Evolutionary conservation across 1,140 invertebrate genomes (phyloP), one percentile per base, ranked within the genome.

Genomic region (Prorops nasuta): DNA sequence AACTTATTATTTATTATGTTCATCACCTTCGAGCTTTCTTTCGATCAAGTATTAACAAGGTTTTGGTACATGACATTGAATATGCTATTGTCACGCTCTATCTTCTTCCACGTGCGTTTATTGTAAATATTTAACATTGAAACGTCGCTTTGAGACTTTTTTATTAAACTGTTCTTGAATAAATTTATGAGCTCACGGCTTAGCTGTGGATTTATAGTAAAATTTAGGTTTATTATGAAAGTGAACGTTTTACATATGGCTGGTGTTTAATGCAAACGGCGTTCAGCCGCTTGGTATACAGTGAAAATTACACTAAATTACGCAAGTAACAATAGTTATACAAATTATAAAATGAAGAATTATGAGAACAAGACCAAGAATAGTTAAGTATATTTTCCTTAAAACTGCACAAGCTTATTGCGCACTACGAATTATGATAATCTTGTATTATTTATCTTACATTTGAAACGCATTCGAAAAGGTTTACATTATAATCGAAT

Each of bases 211-310:
- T 52, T 60, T 57, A 47, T 70, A 72, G 64, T 70, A 71, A 71
- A 72, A 67, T 63, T 64, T 63, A 64, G 60, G 46, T 74, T 74
- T 73, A 74, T 73, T 73, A 71, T 67, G 58, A 70, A 66, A 72
- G 69, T 65, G 64, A 72, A 69, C 58, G 69, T 69, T 72, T 72
- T 73, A 74, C 70, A 74, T 69, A 69, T 69, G 58, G 58, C 58
- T 67, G 55, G 44, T 60, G 42, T 63, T 67, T 52, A 51, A 38
- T 57, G 42, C 44, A n/a, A n/a, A 56, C 46, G 44, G 36, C 40
- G 18, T 10, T 32, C 35, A 22, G 56, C 49, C 42, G 49, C 44
- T 39, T n/a, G n/a, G n/a, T 41, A 22, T 58, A 64, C 58, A 64
- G 31, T 56, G 54, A 49, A 58, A 60, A 64, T 63, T 60, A 67